Evolutionary conservation across 2,113 vertebrate species (phyloP).

Genomic region (Centropus unirufus): DNA sequence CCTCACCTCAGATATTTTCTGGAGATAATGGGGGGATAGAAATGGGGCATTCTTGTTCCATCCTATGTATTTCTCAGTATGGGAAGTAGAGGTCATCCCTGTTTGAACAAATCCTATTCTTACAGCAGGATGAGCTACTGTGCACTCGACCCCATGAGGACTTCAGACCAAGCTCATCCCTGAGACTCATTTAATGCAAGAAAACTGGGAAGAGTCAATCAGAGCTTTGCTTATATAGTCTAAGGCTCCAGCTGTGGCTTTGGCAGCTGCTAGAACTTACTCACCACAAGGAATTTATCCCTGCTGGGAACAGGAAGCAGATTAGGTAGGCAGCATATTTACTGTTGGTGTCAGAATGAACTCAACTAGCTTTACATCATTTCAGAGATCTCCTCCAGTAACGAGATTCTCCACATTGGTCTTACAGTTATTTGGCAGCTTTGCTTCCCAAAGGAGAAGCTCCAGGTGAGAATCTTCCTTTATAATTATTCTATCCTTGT

Average conservation of each 20-base stretch:
- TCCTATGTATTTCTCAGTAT: neutral
- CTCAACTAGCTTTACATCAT: neutral
- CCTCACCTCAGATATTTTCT: neutral
- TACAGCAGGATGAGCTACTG: neutral
- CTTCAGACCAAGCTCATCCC: neutral
- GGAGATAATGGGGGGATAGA: neutral
- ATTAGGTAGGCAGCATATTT: neutral
- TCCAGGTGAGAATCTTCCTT: neutral
- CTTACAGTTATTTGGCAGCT: neutral
- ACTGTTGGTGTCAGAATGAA: neutral
- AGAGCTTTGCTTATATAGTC: neutral
- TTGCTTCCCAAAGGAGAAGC: neutral
- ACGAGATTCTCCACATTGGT: neutral
- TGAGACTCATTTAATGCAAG: neutral
- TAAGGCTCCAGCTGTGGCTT: neutral
- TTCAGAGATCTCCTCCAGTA: neutral
- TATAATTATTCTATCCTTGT: neutral
- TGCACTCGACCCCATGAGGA: neutral
- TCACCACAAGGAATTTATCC: neutral
- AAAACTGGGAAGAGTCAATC: rapidly evolving
- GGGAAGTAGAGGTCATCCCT: neutral
- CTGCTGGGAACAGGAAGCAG: neutral
- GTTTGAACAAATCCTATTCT: neutral
- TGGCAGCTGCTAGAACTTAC: neutral
- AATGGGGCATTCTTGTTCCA: neutral